These are phyloP conservation scores for Serrognathus titanus DNA, from an alignment of 2,888 invertebrate species.

Conservation along the genomic window DNA sequence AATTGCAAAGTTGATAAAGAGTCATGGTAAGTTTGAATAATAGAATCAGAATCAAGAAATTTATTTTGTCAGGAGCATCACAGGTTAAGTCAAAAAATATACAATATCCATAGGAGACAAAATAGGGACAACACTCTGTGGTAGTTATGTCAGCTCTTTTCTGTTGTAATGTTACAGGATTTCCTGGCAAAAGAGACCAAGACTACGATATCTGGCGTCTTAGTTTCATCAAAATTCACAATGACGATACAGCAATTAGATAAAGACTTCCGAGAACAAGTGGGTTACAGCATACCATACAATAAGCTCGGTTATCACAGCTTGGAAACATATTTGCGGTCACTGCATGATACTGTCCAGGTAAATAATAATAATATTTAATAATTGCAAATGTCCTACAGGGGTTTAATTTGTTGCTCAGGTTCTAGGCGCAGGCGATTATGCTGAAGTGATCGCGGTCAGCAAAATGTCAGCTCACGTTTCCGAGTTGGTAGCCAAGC, in stretches of 20 bases:
- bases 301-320: constrained; percentile 6
- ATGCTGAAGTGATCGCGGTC: constrained; percentile 8
- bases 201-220: constrained; percentile 8
- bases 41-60: too few relatives aligned
- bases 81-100: too few relatives aligned
- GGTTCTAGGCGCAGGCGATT: constrained; percentile 8
- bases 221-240: constrained; percentile 8
- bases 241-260: constrained; percentile 15
- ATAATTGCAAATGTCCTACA: neutral
- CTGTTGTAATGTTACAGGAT: neutral
- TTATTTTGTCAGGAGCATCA: too few relatives aligned
- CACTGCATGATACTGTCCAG: constrained; percentile 4
- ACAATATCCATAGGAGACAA: too few relatives aligned
- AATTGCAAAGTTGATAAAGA: too few relatives aligned
- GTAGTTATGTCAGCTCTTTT: too few relatives aligned
- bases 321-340: constrained; percentile 8
- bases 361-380: too few relatives aligned
- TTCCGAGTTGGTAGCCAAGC: constrained; percentile 11
- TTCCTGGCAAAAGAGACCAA: constrained; percentile 5
- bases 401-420: neutral
- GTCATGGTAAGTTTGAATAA: too few relatives aligned
- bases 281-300: constrained; percentile 10
- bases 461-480: constrained; percentile 13
- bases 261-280: constrained; percentile 2
- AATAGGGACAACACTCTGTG: too few relatives aligned